These are phyloP conservation scores for Silurus glanis DNA, from an alignment of 2,113 vertebrate species.

Conservation along the genomic window DNA sequence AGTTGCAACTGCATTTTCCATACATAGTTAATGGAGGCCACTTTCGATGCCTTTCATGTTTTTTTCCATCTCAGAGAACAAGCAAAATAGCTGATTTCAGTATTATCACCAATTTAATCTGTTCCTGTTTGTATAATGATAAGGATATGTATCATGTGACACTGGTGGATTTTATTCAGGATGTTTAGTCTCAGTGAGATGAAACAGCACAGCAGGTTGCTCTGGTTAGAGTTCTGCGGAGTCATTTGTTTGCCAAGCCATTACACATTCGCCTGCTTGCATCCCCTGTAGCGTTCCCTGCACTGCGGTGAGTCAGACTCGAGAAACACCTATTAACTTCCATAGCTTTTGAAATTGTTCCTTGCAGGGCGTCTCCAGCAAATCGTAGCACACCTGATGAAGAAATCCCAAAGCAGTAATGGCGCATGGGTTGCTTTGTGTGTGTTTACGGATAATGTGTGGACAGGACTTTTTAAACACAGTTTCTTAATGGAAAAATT, in stretches of 20 bases:
- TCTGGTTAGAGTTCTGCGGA: not conserved
- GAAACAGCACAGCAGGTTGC: no score
- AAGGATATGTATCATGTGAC: not conserved
- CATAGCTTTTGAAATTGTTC: not conserved
- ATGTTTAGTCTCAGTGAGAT: constrained; percentile 2
- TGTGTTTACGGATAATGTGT: constrained; percentile 2
- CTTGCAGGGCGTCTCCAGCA: not conserved
- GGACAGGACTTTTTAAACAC: constrained; percentile 26
- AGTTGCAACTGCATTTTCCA: not conserved
- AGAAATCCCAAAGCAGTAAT: not conserved
- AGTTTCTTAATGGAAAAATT: constrained; percentile 25
- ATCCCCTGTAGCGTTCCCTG: not conserved
- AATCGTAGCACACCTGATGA: constrained; percentile 5
- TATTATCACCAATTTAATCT: not conserved
- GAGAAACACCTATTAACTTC: not conserved
- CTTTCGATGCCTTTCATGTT: not conserved
- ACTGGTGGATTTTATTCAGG: not conserved
- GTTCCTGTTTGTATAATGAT: not conserved
- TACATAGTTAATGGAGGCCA: not conserved
- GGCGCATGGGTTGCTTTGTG: not conserved
- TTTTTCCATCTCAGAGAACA: not conserved
- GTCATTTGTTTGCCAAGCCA: not conserved
- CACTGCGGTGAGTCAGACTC: not conserved
- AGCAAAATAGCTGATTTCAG: not conserved
- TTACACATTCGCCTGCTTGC: not conserved